phyloP scores from a whole-genome alignment of 1,140 invertebrate species.

The Platyscapa corneri region DNA sequence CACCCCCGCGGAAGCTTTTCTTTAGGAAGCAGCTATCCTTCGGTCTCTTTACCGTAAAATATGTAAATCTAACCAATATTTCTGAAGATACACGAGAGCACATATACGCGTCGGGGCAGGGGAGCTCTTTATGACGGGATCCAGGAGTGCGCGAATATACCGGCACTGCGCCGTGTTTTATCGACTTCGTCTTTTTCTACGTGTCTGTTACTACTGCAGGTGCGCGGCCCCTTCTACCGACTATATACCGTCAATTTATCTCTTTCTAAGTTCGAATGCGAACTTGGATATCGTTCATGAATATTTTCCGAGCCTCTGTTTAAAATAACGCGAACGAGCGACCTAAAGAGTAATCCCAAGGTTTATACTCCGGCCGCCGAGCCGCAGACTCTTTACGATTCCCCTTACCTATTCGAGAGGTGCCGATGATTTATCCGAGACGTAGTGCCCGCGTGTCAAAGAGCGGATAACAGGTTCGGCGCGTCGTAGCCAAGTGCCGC shows the following conservation, averaged over 20 bases:
- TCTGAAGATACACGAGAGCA: constrained; percentile 66
- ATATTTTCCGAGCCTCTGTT: constrained; percentile 66
- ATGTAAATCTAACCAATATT: constrained; percentile 74
- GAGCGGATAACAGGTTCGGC: too few relatives aligned
- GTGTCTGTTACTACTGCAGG: constrained; percentile 24
- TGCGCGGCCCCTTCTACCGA: not conserved
- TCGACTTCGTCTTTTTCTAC: constrained; percentile 53
- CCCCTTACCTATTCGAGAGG: not conserved
- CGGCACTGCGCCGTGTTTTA: constrained; percentile 53
- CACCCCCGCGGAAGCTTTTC: constrained; percentile 60
- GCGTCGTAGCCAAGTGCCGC: too few relatives aligned
- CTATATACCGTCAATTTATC: constrained; percentile 25
- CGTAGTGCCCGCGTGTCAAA: not conserved
- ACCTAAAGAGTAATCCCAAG: constrained; percentile 4
- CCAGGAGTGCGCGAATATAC: constrained; percentile 61
- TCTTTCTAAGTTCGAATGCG: constrained; percentile 42
- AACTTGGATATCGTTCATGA: constrained; percentile 63
- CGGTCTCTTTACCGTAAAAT: constrained; percentile 71
- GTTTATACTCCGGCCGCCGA: not conserved
- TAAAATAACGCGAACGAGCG: constrained; percentile 57
- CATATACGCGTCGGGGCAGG: not conserved
- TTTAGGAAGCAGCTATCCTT: constrained; percentile 56
- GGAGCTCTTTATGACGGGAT: constrained; percentile 66
- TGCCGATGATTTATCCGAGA: too few relatives aligned
- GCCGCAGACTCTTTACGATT: not conserved